These are phyloP conservation scores for Sebastes trivittatus DNA, from an alignment of 2,797 vertebrate species.

Conservation along the genomic window DNA sequence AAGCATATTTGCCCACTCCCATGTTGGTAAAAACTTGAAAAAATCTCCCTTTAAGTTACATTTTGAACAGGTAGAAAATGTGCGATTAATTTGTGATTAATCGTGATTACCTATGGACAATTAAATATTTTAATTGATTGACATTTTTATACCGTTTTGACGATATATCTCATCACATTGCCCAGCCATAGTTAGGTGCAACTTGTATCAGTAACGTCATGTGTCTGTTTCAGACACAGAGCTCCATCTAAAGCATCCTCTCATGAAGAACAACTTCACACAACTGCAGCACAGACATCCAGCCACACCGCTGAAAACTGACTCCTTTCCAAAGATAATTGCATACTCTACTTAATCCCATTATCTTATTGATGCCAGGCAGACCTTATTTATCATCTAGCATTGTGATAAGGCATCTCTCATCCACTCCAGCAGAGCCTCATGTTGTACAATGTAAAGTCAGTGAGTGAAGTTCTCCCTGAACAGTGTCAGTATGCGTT, in stretches of 20 bases:
- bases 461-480: not conserved
- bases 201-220: not conserved
- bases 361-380: not conserved
- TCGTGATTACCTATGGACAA: fast-evolving
- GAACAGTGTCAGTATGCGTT: not conserved
- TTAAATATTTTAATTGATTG: too few species aligned
- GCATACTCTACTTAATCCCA: not conserved
- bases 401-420: not conserved
- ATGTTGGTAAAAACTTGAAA: too few species aligned
- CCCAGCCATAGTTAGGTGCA: not conserved
- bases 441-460: not conserved
- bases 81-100: too few species aligned
- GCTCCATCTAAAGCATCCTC: not conserved
- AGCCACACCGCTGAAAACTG: not conserved
- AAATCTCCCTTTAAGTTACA: too few species aligned
- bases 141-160: too few species aligned
- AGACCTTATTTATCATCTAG: not conserved
- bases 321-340: not conserved
- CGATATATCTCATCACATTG: too few species aligned
- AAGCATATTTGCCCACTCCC: too few species aligned
- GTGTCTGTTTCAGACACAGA: not conserved
- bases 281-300: too few species aligned
- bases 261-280: not conserved
- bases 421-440: not conserved
- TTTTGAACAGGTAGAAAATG: too few species aligned